A percentile compares a stretch with the other conserved stretches of the same genome.
Conservation (phyloP, 2,797 vertebrate genomes). For the Hyperoplus lanceolatus region DNA sequence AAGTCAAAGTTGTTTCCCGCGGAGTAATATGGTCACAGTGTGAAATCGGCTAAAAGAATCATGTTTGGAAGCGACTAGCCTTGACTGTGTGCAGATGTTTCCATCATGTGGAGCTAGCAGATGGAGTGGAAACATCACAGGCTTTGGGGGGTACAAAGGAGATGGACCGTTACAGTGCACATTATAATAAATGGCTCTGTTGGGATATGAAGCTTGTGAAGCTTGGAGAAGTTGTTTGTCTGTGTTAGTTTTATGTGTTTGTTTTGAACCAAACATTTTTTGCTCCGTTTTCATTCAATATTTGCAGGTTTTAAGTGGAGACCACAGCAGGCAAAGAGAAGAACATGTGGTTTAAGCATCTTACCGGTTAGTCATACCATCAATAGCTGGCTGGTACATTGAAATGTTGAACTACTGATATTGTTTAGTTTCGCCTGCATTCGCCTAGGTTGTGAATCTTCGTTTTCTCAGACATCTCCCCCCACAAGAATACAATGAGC, state of each 20-base stretch:
- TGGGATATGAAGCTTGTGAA: slow-evolving; percentile 16
- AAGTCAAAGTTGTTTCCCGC: background rate
- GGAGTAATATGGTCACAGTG: slow-evolving; percentile 3
- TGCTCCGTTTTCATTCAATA: background rate
- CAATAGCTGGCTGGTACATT: background rate
- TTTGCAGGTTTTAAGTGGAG: background rate
- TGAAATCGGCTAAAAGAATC: slow-evolving; percentile 12
- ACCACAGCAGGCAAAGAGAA: background rate
- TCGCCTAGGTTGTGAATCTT: slow-evolving; percentile 7
- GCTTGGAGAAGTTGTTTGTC: slow-evolving; percentile 1
- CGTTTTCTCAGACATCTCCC: background rate
- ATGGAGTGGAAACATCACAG: slow-evolving; percentile 44
- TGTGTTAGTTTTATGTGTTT: background rate
- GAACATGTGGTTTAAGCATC: background rate
- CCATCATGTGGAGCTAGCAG: slow-evolving; percentile 20
- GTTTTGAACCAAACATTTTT: background rate
- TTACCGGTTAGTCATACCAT: background rate
- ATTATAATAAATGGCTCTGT: slow-evolving; percentile 7
- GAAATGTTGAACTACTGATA: background rate
- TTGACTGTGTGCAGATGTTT: slow-evolving; percentile 35
- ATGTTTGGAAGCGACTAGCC: slow-evolving; percentile 10
- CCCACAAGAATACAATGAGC: background rate
- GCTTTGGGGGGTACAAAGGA: slow-evolving; percentile 3
- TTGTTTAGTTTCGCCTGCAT: slow-evolving; percentile 14
- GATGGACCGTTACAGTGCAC: background rate